Conservation (phyloP, 2,888 invertebrate species). For the Mechanitis mazaeus region DNA sequence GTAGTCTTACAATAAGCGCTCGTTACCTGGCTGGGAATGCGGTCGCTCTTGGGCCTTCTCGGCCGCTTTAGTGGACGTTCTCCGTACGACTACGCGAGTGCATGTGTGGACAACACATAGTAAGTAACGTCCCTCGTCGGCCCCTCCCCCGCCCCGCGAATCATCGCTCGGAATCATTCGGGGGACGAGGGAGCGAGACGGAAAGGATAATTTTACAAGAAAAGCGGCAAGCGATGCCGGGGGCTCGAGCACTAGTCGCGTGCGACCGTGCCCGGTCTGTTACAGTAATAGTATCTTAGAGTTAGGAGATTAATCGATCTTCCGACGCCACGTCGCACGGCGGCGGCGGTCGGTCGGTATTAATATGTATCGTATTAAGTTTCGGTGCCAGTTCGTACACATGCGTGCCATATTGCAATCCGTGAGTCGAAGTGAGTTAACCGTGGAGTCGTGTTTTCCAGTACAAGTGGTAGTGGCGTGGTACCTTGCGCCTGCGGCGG, state of each 20-base stretch:
- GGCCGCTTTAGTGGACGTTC: slow-evolving; percentile 77
- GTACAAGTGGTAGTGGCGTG: neutral
- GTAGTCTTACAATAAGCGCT: slow-evolving; percentile 63
- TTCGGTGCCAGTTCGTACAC: slow-evolving; percentile 61
- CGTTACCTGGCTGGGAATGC: slow-evolving; percentile 77
- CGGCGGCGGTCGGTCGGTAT: slow-evolving; percentile 59
- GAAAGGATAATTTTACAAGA: slow-evolving; percentile 54
- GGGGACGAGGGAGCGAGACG: slow-evolving; percentile 52
- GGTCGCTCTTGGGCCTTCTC: slow-evolving; percentile 77
- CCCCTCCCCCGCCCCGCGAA: slow-evolving; percentile 53
- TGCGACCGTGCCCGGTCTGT: slow-evolving; percentile 57
- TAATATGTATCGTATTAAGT: slow-evolving; percentile 34
- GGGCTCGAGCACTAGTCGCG: slow-evolving; percentile 56
- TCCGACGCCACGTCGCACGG: slow-evolving; percentile 41
- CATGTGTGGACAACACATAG: slow-evolving; percentile 76
- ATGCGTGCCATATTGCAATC: slow-evolving; percentile 73
- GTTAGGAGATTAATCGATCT: slow-evolving; percentile 13
- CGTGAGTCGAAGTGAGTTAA: slow-evolving; percentile 64
- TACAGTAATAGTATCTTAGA: slow-evolving; percentile 14
- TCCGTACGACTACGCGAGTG: slow-evolving; percentile 77
- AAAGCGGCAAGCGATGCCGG: slow-evolving; percentile 73
- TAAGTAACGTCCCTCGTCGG: slow-evolving; percentile 57
- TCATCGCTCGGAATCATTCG: slow-evolving; percentile 36
- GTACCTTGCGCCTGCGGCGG: slow-evolving; percentile 50
- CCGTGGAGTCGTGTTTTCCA: slow-evolving; percentile 37